phyloP scores from a whole-genome alignment of 1,140 invertebrate genomes.

The Fopius arisanus region DNA sequence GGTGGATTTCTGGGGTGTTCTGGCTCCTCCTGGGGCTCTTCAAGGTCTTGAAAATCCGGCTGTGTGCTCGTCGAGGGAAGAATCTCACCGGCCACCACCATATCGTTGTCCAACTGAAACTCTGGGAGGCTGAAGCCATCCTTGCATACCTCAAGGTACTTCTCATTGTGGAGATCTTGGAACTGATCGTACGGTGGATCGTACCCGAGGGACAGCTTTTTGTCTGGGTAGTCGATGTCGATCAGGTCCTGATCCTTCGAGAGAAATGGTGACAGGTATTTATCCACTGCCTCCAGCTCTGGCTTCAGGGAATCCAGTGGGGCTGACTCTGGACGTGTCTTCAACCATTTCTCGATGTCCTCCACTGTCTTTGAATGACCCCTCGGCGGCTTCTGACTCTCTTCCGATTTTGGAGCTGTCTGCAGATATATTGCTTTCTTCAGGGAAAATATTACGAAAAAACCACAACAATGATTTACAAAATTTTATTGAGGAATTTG shows the following conservation, averaged over 20 bases:
- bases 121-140: constrained; percentile 55
- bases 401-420: neutral
- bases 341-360: constrained; percentile 57
- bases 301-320: constrained; percentile 46
- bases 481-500: no score
- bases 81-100: constrained; percentile 54
- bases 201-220: constrained; percentile 50
- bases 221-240: constrained; percentile 50
- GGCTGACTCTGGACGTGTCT: constrained; percentile 47
- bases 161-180: constrained; percentile 52
- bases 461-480: no score
- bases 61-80: constrained; percentile 46
- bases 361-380: constrained; percentile 44
- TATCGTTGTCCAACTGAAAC: constrained; percentile 56
- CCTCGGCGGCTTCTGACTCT: neutral
- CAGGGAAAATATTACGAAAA: no score
- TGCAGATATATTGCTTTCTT: no score
- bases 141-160: constrained; percentile 47
- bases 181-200: constrained; percentile 46
- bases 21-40: neutral
- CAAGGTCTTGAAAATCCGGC: constrained; percentile 22
- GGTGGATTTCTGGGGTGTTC: neutral
- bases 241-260: constrained; percentile 47
- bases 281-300: constrained; percentile 38
- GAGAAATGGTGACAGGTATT: constrained; percentile 46